Evolutionary conservation across 2,113 vertebrate species (phyloP).

Genomic region (Vireo altiloquus): DNA sequence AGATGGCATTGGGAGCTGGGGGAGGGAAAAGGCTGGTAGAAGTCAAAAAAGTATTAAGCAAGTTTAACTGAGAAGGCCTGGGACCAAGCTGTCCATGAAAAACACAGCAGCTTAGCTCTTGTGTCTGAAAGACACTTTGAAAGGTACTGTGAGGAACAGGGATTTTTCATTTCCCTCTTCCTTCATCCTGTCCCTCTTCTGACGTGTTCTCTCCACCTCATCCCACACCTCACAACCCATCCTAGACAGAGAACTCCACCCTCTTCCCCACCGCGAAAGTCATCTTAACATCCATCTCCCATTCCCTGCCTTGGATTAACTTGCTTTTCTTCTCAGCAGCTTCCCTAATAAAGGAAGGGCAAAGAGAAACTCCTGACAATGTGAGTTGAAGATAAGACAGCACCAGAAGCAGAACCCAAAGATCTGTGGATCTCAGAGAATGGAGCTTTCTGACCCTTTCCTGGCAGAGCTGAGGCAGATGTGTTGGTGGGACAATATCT

Average conservation of each 20-base stretch:
- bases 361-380: background rate
- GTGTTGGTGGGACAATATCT: background rate
- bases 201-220: background rate
- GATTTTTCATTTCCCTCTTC: background rate
- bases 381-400: background rate
- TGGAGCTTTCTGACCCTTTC: background rate
- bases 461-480: background rate
- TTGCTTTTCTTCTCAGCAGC: background rate
- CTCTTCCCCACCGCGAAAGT: background rate
- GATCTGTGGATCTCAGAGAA: background rate
- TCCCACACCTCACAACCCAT: background rate
- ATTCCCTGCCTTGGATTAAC: background rate
- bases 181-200: background rate
- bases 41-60: background rate
- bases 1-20: background rate
- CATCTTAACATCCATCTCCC: background rate
- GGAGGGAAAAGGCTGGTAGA: background rate
- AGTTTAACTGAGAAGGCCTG: background rate
- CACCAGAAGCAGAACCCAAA: background rate
- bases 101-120: background rate
- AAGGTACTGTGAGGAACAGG: background rate
- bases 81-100: background rate
- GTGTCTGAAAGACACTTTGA: background rate
- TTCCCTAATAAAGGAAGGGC: background rate
- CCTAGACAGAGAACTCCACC: background rate